phyloP scores from a whole-genome alignment of 2,888 invertebrate genomes.

The Galerucella nymphaeae region DNA sequence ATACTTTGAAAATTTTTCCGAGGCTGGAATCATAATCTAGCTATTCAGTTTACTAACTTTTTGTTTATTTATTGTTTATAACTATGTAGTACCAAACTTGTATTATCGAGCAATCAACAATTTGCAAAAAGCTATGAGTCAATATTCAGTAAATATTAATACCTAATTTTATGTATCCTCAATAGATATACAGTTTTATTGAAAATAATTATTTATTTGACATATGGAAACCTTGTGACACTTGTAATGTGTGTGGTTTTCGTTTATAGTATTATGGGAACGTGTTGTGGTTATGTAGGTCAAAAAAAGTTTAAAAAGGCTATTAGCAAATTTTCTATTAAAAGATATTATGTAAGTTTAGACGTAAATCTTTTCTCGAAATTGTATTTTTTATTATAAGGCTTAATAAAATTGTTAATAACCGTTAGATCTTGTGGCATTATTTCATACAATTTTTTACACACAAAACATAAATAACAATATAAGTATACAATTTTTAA shows the following conservation, averaged over 20 bases:
- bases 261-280: background rate
- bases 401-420: conserved; percentile 23
- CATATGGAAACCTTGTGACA: background rate
- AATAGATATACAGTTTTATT: background rate
- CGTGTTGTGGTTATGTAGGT: conserved; percentile 14
- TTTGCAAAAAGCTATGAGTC: no score
- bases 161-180: background rate
- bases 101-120: no score
- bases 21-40: no score
- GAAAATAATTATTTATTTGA: background rate
- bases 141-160: no score
- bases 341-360: conserved; percentile 16
- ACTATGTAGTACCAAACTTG: no score
- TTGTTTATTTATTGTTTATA: no score
- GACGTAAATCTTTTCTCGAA: conserved; percentile 18
- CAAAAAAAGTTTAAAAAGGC: conserved; percentile 8
- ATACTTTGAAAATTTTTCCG: no score
- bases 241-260: conserved; percentile 1
- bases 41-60: no score
- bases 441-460: background rate
- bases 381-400: conserved; percentile 22
- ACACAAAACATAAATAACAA: background rate
- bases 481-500: background rate
- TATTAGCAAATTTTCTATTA: conserved; percentile 21
- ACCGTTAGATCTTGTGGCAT: conserved; percentile 16